Percentiles rank a stretch among this genome's conserved stretches.
These are phyloP conservation scores for Solenopsis invicta DNA, from an alignment of 1,140 invertebrate species.

Conservation along the genomic window DNA sequence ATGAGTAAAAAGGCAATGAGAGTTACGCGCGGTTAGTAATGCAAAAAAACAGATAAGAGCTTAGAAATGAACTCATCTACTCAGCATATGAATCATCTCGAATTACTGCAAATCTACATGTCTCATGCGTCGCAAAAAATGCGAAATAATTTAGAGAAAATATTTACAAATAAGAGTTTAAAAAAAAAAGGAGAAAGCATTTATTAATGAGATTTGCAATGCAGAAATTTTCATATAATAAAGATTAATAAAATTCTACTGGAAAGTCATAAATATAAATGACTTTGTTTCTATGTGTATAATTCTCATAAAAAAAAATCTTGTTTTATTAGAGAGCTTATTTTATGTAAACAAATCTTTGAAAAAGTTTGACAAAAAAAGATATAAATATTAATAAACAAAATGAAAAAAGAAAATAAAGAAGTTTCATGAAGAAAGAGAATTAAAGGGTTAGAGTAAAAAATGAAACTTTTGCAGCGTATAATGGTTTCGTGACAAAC, in stretches of 20 bases:
- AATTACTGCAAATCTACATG: slow-evolving; percentile 13
- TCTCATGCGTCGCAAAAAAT: not conserved
- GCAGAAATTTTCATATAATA: not conserved
- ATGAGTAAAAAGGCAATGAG: too few relatives aligned
- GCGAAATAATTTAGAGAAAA: not conserved
- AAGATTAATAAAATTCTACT: not conserved
- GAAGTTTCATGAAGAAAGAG: too few relatives aligned
- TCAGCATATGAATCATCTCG: not conserved
- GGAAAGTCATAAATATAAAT: not conserved
- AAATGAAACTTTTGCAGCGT: too few relatives aligned
- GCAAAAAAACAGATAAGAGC: too few relatives aligned
- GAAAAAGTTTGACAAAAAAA: too few relatives aligned
- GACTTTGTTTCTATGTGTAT: not conserved
- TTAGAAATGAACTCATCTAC: not conserved
- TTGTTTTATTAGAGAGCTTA: too few relatives aligned
- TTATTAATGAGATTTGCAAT: not conserved
- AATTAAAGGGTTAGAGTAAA: too few relatives aligned
- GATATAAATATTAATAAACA: too few relatives aligned
- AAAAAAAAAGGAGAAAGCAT: not conserved
- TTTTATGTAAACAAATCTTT: too few relatives aligned
- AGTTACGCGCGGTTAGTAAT: too few relatives aligned
- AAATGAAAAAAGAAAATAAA: too few relatives aligned
- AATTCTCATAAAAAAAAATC: not conserved
- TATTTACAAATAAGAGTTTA: not conserved
- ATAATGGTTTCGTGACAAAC: too few relatives aligned